Evolutionary conservation across 2,113 vertebrate species (phyloP), one percentile per base, ranked within the genome.

Genomic region (Albula glossodonta): DNA sequence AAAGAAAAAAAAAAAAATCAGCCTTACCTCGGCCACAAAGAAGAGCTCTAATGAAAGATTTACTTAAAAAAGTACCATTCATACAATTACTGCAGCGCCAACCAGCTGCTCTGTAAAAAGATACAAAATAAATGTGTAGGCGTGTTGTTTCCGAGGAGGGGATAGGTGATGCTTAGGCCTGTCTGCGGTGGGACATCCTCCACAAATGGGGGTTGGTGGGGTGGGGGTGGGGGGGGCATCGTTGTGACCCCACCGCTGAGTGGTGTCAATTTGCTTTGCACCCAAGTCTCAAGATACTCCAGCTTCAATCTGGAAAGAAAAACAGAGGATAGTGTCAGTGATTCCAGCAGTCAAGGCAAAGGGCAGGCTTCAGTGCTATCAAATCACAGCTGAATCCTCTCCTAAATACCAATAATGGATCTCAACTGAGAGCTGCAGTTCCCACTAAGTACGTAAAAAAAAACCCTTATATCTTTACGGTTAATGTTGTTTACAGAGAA

Each of bases 291-390:
- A 48, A 57, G 83, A 78, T 50, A 49, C 82, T n/a, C 78, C 84
- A 9, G 82, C 85, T 56, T 91, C 85, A 91, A 51, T 91, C 90
- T 91, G 78, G 9, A 85, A 78, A 41, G 15, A 80, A 50, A 85
- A 12, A 66, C 19, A 48, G 63, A 78, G 63, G 60, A 41, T 2
- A 57, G 49, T 48, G 74, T 19, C 51, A 74, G 7, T 52, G 2
- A 80, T 48, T 79, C 31, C 25, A 78, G 41, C 77, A 1, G 11
- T 48, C 13, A 22, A 22, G 19, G 63, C 63, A 70, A n/a, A 70
- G 63, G 63, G 19, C 12, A 74, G 70, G 70, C 70, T 22, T 74
- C 70, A 74, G 11, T n/a, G 22, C 70, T 74, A 74, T 74, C 70
- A 31, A 8, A 74, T 74, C 70, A 31, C 70, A 74, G 70, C 70